These are phyloP conservation scores for Brevimyrus niger DNA, from an alignment of 2,113 vertebrate genomes.

Conservation along the genomic window DNA sequence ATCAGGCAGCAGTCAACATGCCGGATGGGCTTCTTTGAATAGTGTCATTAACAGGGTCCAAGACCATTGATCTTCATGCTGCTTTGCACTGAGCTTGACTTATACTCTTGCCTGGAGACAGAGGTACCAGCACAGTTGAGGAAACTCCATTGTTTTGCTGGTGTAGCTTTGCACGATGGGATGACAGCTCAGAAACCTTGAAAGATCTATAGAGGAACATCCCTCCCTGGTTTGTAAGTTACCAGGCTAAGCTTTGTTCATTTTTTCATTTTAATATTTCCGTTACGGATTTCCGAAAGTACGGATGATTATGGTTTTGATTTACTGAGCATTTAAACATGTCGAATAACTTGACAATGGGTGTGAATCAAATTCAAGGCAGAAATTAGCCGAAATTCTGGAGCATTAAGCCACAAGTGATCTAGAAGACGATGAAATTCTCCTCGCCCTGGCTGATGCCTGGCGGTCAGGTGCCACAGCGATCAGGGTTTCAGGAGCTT, in stretches of 20 bases:
- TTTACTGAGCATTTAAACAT: not conserved
- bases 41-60: not conserved
- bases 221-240: not conserved
- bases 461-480: not conserved
- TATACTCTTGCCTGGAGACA: not conserved
- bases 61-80: not conserved
- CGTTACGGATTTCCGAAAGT: not conserved
- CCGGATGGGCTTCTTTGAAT: not conserved
- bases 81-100: not conserved
- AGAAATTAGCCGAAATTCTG: not conserved
- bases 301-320: not conserved
- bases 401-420: not conserved
- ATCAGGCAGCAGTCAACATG: not conserved
- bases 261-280: not conserved
- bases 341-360: not conserved
- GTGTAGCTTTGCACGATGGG: not conserved
- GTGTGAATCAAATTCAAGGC: not conserved
- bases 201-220: not conserved
- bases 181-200: not conserved
- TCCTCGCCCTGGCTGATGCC: not conserved
- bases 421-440: not conserved
- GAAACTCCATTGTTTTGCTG: not conserved
- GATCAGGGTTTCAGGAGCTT: not conserved
- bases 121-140: not conserved
- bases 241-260: not conserved